These are phyloP conservation scores for Listronotus oregonensis DNA, from an alignment of 1,140 invertebrate species.

Conservation along the genomic window DNA sequence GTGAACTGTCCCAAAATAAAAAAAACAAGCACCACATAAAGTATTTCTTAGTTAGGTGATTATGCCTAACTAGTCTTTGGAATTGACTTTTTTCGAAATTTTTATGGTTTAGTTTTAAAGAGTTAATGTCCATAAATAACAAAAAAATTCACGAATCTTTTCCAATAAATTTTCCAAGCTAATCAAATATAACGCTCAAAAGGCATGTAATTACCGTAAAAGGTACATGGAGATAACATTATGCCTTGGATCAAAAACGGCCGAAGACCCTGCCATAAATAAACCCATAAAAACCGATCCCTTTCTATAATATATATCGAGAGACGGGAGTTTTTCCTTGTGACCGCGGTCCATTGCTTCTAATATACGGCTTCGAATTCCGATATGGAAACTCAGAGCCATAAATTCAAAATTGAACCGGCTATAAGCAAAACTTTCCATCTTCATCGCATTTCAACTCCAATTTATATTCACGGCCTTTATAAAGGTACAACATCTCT, in stretches of 20 bases:
- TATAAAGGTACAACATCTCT: conserved; percentile 30
- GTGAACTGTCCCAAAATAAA: no score
- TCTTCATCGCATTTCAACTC: conserved; percentile 41
- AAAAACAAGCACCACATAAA: no score
- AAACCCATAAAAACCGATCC: conserved; percentile 39
- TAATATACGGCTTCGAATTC: conserved; percentile 46
- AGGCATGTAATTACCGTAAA: conserved; percentile 32
- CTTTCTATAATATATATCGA: conserved; percentile 37
- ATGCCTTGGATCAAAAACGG: conserved; percentile 18
- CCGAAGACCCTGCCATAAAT: conserved; percentile 37
- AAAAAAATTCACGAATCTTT: not conserved
- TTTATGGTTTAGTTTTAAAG: no score
- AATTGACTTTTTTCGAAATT: no score
- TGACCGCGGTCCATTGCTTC: conserved; percentile 48
- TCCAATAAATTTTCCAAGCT: not conserved
- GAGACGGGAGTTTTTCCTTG: conserved; percentile 35
- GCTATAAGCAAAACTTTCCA: conserved; percentile 48
- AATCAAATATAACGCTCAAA: not conserved
- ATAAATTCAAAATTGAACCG: conserved; percentile 50
- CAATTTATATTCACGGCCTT: conserved; percentile 33
- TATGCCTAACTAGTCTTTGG: no score
- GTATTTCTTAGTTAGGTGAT: no score
- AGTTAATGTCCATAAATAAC: no score
- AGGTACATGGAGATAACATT: conserved; percentile 30
- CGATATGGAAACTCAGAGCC: conserved; percentile 46